Base-by-base conservation (phyloP, 2,113 vertebrate genomes). In the Macquaria ambigua region DNA sequence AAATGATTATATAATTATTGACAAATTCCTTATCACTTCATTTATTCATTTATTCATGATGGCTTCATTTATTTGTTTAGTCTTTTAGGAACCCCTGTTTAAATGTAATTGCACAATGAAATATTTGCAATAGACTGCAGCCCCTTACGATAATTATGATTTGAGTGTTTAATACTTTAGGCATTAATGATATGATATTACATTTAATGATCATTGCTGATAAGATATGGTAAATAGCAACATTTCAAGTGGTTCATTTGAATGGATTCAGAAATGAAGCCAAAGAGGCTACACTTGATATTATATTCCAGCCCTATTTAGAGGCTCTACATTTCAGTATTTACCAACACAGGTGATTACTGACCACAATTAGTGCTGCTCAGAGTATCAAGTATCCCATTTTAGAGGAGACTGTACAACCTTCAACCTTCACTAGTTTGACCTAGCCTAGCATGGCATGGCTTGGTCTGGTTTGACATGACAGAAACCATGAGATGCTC, bases 321-420 rank as follows among this genome's bases (percentile, higher is more conserved):
- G 58, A 52, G 74, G 53, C 69, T 28, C 31, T 53, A 59, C 52
- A 34, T 23, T 31, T 41, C 23, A 15, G 72, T 52, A 61, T 76
- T 76, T 76, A 70, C 28, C 71, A 64, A 16, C 50, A 28, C n/a
- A 69, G 16, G 59, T 77, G 43, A 84, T 84, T 84, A 81, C 53
- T 77, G 46, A 62, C 61, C 41, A 43, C 59, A 72, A 52, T 86
- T 66, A 86, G 59, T 15, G 28, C 39, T 58, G 8, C 11, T 46
- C 37, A n/a, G 6, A 34, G 66, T 70, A 56, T 81, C 64, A 31
- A 16, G 21, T 86, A 43, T 63, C 67, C 31, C 34, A 28, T 41
- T 72, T 66, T 50, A 76, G 64, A 79, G 69, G 21, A 75, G 53
- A 67, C 59, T 41, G 59, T 28, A 46, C 70, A 62, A 53, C 34